Percentiles rank a stretch among this genome's conserved stretches.
These are phyloP conservation scores for Tenthredo notha DNA, from an alignment of 2,888 invertebrate species.

Conservation along the genomic window DNA sequence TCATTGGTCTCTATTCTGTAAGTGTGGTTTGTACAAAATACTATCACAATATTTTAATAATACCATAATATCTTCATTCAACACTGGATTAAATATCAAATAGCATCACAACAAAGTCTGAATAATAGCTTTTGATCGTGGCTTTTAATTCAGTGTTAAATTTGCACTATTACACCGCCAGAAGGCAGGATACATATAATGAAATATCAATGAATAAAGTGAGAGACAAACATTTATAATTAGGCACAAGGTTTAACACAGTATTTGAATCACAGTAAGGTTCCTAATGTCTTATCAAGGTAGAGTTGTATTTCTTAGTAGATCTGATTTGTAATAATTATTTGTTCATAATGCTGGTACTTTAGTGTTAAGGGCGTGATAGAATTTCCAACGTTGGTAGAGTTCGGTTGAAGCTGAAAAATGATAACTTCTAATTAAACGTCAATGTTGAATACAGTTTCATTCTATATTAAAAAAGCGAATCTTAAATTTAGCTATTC, in stretches of 20 bases:
- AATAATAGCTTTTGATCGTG: neutral
- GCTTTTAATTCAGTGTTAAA: constrained; percentile 17
- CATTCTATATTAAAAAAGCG: neutral
- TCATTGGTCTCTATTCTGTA: neutral
- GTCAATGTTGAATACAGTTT: neutral
- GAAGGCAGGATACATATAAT: neutral
- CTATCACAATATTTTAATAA: neutral
- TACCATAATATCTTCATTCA: neutral
- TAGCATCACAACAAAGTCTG: neutral
- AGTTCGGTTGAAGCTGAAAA: constrained; percentile 26
- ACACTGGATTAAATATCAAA: constrained; percentile 2
- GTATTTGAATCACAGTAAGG: neutral
- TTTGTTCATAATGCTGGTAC: neutral
- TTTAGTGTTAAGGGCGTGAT: neutral
- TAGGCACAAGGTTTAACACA: neutral
- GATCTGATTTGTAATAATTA: neutral
- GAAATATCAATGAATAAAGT: neutral
- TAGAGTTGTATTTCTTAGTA: neutral
- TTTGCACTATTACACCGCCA: neutral
- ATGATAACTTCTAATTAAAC: constrained; percentile 11
- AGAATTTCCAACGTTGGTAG: neutral
- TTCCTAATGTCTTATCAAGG: neutral
- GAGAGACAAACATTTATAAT: constrained; percentile 15
- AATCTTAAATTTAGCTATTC: neutral
- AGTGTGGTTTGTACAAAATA: constrained; percentile 27